These are phyloP conservation scores for Scartelaos histophorus DNA, from an alignment of 2,113 vertebrate genomes.

Conservation along the genomic window DNA sequence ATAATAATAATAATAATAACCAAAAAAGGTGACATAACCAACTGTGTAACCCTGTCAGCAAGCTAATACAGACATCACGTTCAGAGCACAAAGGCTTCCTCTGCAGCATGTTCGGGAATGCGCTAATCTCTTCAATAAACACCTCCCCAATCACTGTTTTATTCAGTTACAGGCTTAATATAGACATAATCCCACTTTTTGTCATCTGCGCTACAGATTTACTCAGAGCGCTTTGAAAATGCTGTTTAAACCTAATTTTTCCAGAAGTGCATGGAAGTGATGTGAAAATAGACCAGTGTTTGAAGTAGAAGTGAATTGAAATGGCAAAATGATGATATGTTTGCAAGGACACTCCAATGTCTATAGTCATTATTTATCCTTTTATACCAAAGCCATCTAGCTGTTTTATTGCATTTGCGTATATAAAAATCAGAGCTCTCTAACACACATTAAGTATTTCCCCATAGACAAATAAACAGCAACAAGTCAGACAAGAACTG, in stretches of 20 bases:
- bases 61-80: constrained; percentile 49
- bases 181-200: constrained; percentile 63
- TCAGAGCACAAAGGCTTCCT: constrained; percentile 41
- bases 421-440: neutral
- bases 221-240: constrained; percentile 15
- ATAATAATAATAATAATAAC: constrained; percentile 29
- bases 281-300: constrained; percentile 2
- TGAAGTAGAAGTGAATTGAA: neutral
- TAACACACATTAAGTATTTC: neutral
- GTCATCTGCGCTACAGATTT: constrained; percentile 45
- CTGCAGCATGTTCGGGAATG: constrained; percentile 33
- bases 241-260: constrained; percentile 20
- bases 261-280: constrained; percentile 1
- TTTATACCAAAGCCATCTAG: no score
- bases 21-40: constrained; percentile 18
- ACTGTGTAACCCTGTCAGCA: constrained; percentile 19
- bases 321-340: neutral
- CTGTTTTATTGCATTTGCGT: neutral
- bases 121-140: constrained; percentile 56
- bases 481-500: constrained; percentile 2
- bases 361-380: no score
- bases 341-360: neutral
- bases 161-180: constrained; percentile 55
- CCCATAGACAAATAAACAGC: neutral
- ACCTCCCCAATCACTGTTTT: constrained; percentile 60